Evolutionary conservation across 2,797 vertebrate species (phyloP).

Genomic region (Crocidura indochinensis): DNA sequence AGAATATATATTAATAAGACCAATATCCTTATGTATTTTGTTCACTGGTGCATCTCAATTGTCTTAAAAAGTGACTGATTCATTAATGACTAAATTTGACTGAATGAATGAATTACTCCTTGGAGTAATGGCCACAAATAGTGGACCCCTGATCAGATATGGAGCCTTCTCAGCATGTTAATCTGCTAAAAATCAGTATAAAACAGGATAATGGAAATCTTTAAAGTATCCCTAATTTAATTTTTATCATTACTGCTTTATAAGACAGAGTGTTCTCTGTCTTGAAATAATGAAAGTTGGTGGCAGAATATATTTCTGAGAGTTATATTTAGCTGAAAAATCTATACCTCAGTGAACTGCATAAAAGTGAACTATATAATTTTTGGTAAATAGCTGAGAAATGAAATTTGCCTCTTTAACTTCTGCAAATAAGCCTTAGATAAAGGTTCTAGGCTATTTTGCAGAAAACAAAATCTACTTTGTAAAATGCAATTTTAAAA

Average conservation of each 20-base stretch:
- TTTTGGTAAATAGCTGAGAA: constrained; percentile 36
- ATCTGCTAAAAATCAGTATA: constrained; percentile 35
- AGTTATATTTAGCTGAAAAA: constrained; percentile 59
- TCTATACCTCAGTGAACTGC: constrained; percentile 45
- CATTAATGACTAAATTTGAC: neutral
- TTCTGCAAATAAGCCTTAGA: constrained; percentile 30
- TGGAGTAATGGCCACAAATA: neutral
- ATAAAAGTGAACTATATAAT: constrained; percentile 52
- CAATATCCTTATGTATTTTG: neutral
- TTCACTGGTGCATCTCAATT: neutral
- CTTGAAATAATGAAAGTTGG: constrained; percentile 58
- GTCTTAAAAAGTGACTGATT: neutral
- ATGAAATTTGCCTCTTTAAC: constrained; percentile 53
- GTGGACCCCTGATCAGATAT: neutral
- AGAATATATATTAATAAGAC: neutral
- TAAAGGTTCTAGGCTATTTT: constrained; percentile 46
- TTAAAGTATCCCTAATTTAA: neutral
- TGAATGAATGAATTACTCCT: neutral
- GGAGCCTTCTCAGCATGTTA: neutral
- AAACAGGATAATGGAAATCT: neutral
- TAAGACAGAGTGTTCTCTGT: constrained; percentile 26
- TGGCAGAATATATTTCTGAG: constrained; percentile 49
- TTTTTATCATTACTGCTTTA: constrained; percentile 50
- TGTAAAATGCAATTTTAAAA: constrained; percentile 65
- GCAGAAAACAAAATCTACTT: constrained; percentile 60